Evolutionary conservation across 2,888 invertebrate genomes (phyloP).

Genomic region (Acanthoscelides obtectus): DNA sequence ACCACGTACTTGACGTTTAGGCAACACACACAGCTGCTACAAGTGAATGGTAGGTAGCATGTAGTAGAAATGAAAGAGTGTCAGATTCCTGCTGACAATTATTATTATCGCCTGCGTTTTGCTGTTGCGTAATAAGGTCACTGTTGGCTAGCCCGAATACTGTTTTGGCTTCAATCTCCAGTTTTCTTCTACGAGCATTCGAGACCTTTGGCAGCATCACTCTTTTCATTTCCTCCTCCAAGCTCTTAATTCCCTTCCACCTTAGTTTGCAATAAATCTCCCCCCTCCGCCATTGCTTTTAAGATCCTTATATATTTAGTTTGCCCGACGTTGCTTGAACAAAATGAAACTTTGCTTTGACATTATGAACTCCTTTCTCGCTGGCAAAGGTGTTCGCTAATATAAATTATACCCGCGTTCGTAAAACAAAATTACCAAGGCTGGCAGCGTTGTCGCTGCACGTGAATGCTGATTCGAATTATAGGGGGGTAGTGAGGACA

Average conservation of each 20-base stretch:
- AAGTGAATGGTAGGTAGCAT: no score
- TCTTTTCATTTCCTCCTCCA: no score
- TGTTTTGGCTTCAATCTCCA: no score
- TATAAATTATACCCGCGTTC: slow-evolving; percentile 44
- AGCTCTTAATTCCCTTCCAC: neutral
- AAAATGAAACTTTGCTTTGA: slow-evolving; percentile 48
- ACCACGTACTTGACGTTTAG: no score
- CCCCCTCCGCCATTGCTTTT: slow-evolving; percentile 21
- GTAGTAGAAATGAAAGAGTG: no score
- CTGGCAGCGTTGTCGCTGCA: slow-evolving; percentile 15
- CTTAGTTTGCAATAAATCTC: neutral
- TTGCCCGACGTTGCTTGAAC: slow-evolving; percentile 25
- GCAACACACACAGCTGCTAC: no score
- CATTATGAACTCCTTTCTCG: slow-evolving; percentile 46
- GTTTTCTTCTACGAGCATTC: no score
- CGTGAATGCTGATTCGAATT: slow-evolving; percentile 8
- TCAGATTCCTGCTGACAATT: no score
- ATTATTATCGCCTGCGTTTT: no score
- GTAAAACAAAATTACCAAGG: slow-evolving; percentile 37
- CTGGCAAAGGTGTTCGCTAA: slow-evolving; percentile 44
- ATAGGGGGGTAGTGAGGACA: neutral
- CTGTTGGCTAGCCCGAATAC: no score
- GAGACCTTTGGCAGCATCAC: no score
- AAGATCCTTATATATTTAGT: slow-evolving; percentile 39
- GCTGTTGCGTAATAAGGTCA: no score